Evolutionary conservation across 2,888 invertebrate species (phyloP), one percentile per base, ranked within the genome.

Genomic region (Lepidochitona cinerea): DNA sequence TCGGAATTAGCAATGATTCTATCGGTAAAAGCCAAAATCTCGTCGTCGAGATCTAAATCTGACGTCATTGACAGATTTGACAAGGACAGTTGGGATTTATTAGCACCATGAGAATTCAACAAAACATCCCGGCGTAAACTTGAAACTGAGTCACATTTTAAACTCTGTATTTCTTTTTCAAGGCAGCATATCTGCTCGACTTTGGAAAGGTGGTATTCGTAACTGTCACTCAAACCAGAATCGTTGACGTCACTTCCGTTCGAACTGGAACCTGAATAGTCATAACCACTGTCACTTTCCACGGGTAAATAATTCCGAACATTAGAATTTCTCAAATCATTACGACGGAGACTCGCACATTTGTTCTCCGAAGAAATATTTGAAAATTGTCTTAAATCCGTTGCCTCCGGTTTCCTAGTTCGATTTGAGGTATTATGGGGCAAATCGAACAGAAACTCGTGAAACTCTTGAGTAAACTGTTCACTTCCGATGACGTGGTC

Each of bases 241-340:
- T 66, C 66, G 23, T 37, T 66, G 14, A 66, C 66, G 66, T 66
- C 66, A 66, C 66, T 66, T 66, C 66, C 66, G 66, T 66, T 66
- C 14, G 66, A 66, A 26, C 66, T 66, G 18, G 66, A 35, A 5
- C 66, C 66, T 35, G 66, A 66, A 36, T 66, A 66, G 23, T 66
- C 66, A 66, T 66, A 66, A 23, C 66, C 66, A 66, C 66, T 66
- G 29, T 66, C 66, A 37, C 66, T 66, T 36, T 29, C 66, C 37
- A 35, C 36, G 14, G 59, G 59, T 18, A 18, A 14, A 32, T 59
- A 59, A 23, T 59, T 29, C 4, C 23, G 23, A 29, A 14, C 26
- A 23, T 23, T 23, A 26, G 14, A 59, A 26, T 32, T 26, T 14
- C 29, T 59, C 4, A 9, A 29, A 4, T 23, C 23, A 26, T 26